Conservation (phyloP, 2,797 vertebrate species). For the Schizopygopsis malacanthus region DNA sequence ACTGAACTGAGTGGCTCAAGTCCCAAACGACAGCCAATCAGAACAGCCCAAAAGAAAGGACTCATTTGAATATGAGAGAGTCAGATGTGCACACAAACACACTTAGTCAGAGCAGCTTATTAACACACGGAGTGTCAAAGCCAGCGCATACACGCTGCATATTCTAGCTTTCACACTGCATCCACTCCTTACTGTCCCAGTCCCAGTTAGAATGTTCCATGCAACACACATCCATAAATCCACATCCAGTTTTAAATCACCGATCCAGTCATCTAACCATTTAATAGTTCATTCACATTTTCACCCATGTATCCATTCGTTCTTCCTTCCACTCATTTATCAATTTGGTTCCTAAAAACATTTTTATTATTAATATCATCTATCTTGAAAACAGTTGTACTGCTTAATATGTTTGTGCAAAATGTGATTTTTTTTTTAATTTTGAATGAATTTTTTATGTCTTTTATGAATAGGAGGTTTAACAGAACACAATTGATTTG, state of each 20-base stretch:
- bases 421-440: too few species aligned
- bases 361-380: background rate
- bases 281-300: too few species aligned
- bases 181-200: background rate
- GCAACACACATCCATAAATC: background rate
- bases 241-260: background rate
- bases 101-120: conserved; percentile 16
- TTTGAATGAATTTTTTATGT: too few species aligned
- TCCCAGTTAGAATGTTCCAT: background rate
- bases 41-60: background rate
- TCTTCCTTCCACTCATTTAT: background rate
- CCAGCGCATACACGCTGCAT: conserved; percentile 3
- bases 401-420: background rate
- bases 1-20: background rate
- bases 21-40: background rate
- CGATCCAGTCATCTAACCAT: background rate
- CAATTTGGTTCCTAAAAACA: background rate
- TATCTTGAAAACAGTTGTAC: background rate
- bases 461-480: background rate
- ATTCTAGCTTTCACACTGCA: background rate
- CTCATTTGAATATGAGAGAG: conserved; percentile 1
- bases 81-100: background rate
- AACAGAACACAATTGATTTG: background rate
- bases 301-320: background rate
- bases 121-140: conserved; percentile 1